Evolutionary conservation across 1,140 invertebrate genomes (phyloP).

Genomic region (Chelonus insularis): DNA sequence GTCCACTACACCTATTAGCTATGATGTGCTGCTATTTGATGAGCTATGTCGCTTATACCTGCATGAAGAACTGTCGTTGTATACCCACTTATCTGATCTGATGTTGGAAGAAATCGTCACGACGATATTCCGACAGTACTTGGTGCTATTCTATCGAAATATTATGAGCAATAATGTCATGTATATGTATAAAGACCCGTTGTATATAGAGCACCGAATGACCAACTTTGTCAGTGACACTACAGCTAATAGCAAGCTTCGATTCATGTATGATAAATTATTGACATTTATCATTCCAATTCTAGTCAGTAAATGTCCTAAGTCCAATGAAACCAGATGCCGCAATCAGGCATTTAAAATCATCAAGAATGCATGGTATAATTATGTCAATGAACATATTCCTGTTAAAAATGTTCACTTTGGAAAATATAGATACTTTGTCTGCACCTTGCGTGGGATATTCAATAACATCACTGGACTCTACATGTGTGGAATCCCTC

Average conservation of each 20-base stretch:
- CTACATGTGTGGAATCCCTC: background rate
- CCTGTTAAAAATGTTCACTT: background rate
- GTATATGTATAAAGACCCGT: background rate
- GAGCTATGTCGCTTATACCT: background rate
- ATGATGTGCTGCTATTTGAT: background rate
- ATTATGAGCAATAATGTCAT: background rate
- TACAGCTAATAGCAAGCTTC: background rate
- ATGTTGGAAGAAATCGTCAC: constrained; percentile 4
- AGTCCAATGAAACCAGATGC: background rate
- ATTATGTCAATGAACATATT: background rate
- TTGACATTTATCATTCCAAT: background rate
- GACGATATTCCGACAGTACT: background rate
- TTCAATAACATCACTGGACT: background rate
- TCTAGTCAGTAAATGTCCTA: background rate
- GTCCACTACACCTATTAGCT: background rate
- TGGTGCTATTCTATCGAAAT: background rate
- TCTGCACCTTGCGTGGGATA: background rate
- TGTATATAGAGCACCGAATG: background rate
- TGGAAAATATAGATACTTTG: background rate
- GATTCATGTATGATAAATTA: constrained; percentile 1
- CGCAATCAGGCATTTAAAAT: background rate
- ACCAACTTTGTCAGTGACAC: background rate
- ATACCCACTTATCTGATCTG: background rate
- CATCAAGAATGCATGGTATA: background rate
- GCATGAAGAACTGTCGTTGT: background rate